Evolutionary conservation across 2,797 vertebrate species (phyloP).

Genomic region (Capromys pilorides): DNA sequence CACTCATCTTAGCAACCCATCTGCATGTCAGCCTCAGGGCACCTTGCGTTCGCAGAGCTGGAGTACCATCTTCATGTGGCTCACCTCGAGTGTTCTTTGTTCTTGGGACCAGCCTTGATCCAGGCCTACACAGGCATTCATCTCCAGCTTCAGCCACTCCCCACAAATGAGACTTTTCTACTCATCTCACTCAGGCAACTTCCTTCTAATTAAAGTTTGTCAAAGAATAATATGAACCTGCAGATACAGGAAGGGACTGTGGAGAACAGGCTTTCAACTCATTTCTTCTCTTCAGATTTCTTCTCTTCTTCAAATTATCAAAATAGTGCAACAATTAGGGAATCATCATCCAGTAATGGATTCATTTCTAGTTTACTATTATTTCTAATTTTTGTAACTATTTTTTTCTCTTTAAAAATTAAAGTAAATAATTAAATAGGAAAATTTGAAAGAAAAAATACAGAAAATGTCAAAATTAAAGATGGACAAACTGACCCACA

Average conservation of each 20-base stretch:
- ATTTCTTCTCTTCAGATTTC: neutral
- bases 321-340: neutral
- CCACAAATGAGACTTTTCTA: neutral
- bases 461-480: neutral
- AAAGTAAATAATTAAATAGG: neutral
- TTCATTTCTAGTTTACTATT: too few species aligned
- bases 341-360: neutral
- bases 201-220: neutral
- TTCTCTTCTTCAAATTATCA: neutral
- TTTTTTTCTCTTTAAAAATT: too few species aligned
- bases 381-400: too few species aligned
- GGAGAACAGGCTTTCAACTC: neutral
- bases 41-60: too few species aligned
- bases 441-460: neutral
- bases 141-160: too few species aligned
- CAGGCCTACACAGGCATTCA: too few species aligned
- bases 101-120: too few species aligned
- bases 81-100: too few species aligned
- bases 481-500: neutral
- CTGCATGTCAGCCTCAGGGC: too few species aligned
- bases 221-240: neutral
- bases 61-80: too few species aligned
- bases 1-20: too few species aligned
- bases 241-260: neutral
- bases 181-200: neutral